A percentile compares a stretch with the other conserved stretches of the same genome.
phyloP scores from a whole-genome alignment of 2,797 vertebrate genomes.

The Parambassis ranga region DNA sequence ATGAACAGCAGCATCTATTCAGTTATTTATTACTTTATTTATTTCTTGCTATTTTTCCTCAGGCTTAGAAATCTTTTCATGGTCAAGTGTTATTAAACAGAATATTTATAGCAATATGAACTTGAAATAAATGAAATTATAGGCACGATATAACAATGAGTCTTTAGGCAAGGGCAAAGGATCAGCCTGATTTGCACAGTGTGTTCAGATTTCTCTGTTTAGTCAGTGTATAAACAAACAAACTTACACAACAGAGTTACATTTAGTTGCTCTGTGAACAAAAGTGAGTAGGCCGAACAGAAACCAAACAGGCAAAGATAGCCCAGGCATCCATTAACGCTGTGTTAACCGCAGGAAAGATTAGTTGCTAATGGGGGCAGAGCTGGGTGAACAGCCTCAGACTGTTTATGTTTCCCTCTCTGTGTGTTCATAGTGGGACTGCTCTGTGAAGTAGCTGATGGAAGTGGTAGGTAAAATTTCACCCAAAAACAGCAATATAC shows the following conservation, averaged over 20 bases:
- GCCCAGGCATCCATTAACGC: no score
- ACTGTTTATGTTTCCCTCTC: no score
- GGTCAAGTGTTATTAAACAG: constrained; percentile 5
- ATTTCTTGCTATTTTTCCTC: not conserved
- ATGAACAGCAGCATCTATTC: constrained; percentile 6
- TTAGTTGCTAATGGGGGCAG: no score
- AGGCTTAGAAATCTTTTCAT: constrained; percentile 3
- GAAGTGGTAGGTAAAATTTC: no score
- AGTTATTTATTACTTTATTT: constrained; percentile 26
- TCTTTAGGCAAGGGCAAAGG: constrained; percentile 1
- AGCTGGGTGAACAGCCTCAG: no score
- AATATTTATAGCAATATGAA: constrained; percentile 3
- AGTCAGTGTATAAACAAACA: not conserved
- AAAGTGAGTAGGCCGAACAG: no score
- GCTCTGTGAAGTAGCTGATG: no score
- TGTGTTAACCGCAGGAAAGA: no score
- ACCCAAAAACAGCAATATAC: no score
- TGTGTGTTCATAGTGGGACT: no score
- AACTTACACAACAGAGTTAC: not conserved
- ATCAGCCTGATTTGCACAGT: not conserved
- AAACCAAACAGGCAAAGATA: no score
- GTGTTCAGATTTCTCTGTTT: not conserved
- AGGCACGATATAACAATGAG: not conserved
- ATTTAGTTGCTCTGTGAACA: no score
- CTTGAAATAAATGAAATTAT: constrained; percentile 14